phyloP scores from a whole-genome alignment of 2,888 invertebrate genomes.

The Hyppa rectilinea region DNA sequence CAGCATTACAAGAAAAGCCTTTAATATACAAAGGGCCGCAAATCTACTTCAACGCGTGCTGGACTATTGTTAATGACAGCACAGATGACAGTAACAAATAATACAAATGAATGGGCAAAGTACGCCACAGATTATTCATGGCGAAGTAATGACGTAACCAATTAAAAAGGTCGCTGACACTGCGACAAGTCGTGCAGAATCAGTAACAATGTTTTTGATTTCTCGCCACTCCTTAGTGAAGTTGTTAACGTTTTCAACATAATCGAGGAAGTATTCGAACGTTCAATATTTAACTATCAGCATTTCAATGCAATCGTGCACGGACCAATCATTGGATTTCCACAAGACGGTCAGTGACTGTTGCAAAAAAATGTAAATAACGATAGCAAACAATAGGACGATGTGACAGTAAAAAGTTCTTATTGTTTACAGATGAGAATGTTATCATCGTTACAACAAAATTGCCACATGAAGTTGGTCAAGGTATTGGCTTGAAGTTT shows the following conservation, averaged over 20 bases:
- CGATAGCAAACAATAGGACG: slow-evolving; percentile 69
- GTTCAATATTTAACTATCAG: slow-evolving; percentile 36
- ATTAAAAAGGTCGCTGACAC: slow-evolving; percentile 49
- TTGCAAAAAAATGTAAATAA: slow-evolving; percentile 58
- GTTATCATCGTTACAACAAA: slow-evolving; percentile 61
- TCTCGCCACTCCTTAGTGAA: slow-evolving; percentile 18
- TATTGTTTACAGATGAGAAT: slow-evolving; percentile 74
- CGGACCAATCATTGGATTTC: slow-evolving; percentile 43
- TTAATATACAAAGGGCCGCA: slow-evolving; percentile 15
- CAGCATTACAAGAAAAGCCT: slow-evolving; percentile 27
- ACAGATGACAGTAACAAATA: slow-evolving; percentile 33
- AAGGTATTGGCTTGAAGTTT: slow-evolving; percentile 66
- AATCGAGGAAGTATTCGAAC: slow-evolving; percentile 54
- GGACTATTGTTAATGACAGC: slow-evolving; percentile 30
- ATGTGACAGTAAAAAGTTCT: slow-evolving; percentile 69
- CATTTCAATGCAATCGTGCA: slow-evolving; percentile 48
- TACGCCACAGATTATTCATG: slow-evolving; percentile 30
- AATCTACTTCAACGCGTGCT: slow-evolving; percentile 19
- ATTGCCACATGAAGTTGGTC: slow-evolving; percentile 73
- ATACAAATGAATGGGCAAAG: slow-evolving; percentile 36
- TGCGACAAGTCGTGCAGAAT: slow-evolving; percentile 22
- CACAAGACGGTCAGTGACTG: slow-evolving; percentile 63
- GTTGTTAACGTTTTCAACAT: slow-evolving; percentile 35
- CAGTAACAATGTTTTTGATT: slow-evolving; percentile 24
- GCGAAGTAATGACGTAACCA: slow-evolving; percentile 43